Evolutionary conservation across 1,140 invertebrate genomes (phyloP), one percentile per base, ranked within the genome.

Genomic region (Arctopsyche grandis): DNA sequence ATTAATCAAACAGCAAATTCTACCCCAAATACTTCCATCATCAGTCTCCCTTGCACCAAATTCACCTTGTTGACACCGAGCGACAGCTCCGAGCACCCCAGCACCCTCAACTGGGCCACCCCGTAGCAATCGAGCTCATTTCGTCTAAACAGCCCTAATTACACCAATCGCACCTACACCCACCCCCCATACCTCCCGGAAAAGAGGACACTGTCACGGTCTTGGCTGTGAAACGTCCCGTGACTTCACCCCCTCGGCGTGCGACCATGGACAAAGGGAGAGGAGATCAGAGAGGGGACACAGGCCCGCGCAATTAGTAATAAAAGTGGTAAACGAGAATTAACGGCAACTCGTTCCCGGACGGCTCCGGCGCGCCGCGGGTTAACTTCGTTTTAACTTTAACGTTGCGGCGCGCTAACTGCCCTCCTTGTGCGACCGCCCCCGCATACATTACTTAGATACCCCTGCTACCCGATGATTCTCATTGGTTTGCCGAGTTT

Each of bases 311-410:
- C 81, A 82, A 82, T 82, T 82, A 82, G 81, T 82, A 82, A 82
- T 82, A 82, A 82, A 82, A 79, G 81, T 79, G 78, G 78, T 79
- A 81, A 81, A 81, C 74, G 81, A 82, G 78, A 82, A 82, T 82
- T 79, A 82, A 82, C 81, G 81, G 75, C 81, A 58, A 78, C 78
- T 78, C 77, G 78, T 77, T 79, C 56, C 77, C 48, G 70, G 71
- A 44, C 77, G 77, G 77, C 63, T 69, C 22, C 60, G 29, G 75
- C 56, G 75, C 66, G 75, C 75, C 46, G 77, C 77, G 69, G 63
- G 76, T 77, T 70, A 70, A 77, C 69, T 69, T 70, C 76, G 69
- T 70, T 81, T 81, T 78, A 81, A 81, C 80, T 81, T 81, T 81
- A 77, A 79, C 78, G 77, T 71, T 46, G 76, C 76, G 76, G 76